Evolutionary conservation across 2,113 vertebrate species (phyloP).

Genomic region (Tauraco erythrolophus): DNA sequence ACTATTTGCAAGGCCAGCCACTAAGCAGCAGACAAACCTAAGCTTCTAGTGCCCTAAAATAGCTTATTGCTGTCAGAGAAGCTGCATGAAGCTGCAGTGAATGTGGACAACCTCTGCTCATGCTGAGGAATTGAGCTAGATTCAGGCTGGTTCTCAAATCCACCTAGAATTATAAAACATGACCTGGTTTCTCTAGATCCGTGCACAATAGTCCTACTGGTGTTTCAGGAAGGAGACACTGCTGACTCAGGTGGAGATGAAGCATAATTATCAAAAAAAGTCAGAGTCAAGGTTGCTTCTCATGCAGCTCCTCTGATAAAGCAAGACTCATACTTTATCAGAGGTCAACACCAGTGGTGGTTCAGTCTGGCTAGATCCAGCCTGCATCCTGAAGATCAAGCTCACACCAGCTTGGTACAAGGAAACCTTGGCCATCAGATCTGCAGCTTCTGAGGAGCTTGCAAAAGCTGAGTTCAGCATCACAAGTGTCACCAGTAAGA

Average conservation of each 20-base stretch:
- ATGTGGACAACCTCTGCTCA: neutral
- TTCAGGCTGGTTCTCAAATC: neutral
- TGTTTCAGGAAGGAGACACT: neutral
- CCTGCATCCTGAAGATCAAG: neutral
- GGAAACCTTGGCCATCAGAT: neutral
- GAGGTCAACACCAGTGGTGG: fast-evolving
- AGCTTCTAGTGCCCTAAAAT: neutral
- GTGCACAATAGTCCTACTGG: neutral
- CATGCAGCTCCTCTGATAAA: neutral
- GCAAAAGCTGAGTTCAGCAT: neutral
- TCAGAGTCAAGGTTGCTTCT: neutral
- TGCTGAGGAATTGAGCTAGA: neutral
- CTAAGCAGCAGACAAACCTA: neutral
- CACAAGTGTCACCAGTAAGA: too few species aligned
- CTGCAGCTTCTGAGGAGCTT: neutral
- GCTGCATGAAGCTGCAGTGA: neutral
- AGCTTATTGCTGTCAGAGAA: neutral
- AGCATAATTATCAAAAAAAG: neutral
- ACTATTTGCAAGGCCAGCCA: neutral
- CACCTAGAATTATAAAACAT: neutral
- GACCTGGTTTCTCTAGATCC: neutral
- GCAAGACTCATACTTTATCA: neutral
- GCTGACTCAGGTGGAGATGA: neutral
- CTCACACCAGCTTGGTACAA: neutral
- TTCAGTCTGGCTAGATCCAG: neutral